Base-by-base conservation (phyloP, 2,113 vertebrate genomes). In the Galemys pyrenaicus region DNA sequence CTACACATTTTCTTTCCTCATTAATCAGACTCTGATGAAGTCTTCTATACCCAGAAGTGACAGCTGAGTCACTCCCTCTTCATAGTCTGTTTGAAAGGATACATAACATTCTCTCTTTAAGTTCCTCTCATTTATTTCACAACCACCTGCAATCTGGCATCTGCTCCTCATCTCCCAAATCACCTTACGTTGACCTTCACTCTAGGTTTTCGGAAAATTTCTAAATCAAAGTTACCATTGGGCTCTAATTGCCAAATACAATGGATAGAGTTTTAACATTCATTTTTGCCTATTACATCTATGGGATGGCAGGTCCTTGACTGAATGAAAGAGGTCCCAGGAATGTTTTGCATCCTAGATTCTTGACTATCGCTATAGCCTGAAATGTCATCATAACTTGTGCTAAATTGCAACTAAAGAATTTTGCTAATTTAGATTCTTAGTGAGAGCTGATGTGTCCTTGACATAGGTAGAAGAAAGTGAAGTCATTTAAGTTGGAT, bases 11-110 rank as follows among this genome's bases (percentile, higher is more conserved):
- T 78, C n/a, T 87, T 79, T 68, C 49, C 17, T 87, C 30, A 28
- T 81, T 78, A 87, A 62, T 87, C 41, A 92, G 54, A 62, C 68
- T 82, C 22, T 77, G 88, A 88, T 62, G 30, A 94, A 93, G 20
- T 0, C 65, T 79, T 93, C 54, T 67, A 35, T 65, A 28, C 12
- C 0, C 19, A 77, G 68, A 90, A 95, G 9, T 77, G 71, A 60
- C 49, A 87, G 44, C 10, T 12, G 26, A 30, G 60, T 20, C 37
- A 46, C 26, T 81, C 22, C 35, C n/a, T 90, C 54, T 2, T 30
- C 28, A 82, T 19, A 9, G 15, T 39, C 19, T 49, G 0, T 46
- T 88, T 86, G 22, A 70, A 82, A 65, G 58, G 30, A 11, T 22
- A 8, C 19, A 30, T n/a, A 58, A 28, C 46, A 62, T 87, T 37